phyloP scores from a whole-genome alignment of 2,888 invertebrate genomes.

The Polyommatus iphigenia region DNA sequence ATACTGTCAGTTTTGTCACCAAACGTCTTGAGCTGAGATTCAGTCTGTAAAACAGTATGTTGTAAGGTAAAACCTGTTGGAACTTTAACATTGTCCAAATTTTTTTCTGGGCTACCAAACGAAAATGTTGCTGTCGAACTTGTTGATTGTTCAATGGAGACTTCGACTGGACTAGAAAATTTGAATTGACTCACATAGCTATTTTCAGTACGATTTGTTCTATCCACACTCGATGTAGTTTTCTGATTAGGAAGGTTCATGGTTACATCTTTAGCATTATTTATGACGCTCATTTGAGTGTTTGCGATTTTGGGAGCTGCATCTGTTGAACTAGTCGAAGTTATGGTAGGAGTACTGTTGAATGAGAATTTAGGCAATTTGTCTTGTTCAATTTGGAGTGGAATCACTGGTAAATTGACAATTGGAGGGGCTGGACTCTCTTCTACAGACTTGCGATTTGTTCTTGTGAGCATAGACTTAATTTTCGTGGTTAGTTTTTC shows the following conservation, averaged over 20 bases:
- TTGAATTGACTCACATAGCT: slow-evolving; percentile 44
- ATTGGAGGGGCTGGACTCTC: slow-evolving; percentile 45
- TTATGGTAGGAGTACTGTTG: slow-evolving; percentile 35
- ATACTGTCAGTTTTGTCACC: neutral
- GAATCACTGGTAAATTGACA: slow-evolving; percentile 54
- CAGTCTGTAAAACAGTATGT: neutral
- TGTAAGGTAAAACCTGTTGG: neutral
- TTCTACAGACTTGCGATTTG: slow-evolving; percentile 45
- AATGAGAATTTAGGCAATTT: slow-evolving; percentile 62
- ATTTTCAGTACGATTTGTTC: slow-evolving; percentile 43
- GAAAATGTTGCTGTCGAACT: slow-evolving; percentile 45
- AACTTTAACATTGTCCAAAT: slow-evolving; percentile 43
- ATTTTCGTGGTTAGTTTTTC: slow-evolving; percentile 57
- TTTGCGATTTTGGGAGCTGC: slow-evolving; percentile 32
- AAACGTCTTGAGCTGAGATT: neutral
- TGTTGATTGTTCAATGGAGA: slow-evolving; percentile 47
- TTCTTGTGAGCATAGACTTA: slow-evolving; percentile 53
- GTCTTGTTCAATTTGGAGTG: slow-evolving; percentile 57
- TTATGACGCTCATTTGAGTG: neutral
- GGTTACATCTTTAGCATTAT: slow-evolving; percentile 18
- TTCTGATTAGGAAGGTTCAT: neutral
- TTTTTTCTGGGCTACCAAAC: slow-evolving; percentile 56
- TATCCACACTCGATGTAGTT: neutral
- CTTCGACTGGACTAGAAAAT: slow-evolving; percentile 57
- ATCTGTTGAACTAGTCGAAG: slow-evolving; percentile 27